Evolutionary conservation across 2,888 invertebrate species (phyloP), one percentile per base, ranked within the genome.

Genomic region (Rotaria macrura): DNA sequence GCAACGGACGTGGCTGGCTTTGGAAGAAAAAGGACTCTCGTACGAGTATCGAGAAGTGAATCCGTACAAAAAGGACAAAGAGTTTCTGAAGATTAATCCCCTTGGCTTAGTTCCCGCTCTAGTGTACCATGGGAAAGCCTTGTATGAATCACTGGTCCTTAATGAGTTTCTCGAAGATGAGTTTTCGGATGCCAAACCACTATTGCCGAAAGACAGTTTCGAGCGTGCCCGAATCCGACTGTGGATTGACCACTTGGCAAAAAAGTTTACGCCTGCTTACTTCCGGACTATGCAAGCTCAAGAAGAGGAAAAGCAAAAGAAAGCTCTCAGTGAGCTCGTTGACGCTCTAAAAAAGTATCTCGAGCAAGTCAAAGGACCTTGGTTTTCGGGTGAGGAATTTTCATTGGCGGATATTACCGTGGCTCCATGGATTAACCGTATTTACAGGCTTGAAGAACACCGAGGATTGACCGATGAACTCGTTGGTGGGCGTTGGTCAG

Each of bases 391-490:
- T 0, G 85, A 87, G 34, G 55, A 87, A 14, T 88, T 89, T 85
- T 87, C 88, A 29, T 87, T 88, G 87, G 88, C 88, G 14, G 89
- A 89, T 85, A 88, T 89, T 17, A 88, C 88, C 86, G 83, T 89
- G 34, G 87, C 87, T 4, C 88, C 89, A 0, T 88, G 87, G 83
- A 87, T 87, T 7, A 54, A 87, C 4, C 86, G 89, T 14, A 87
- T 88, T 54, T 79, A 43, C 54, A 74, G 84, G 23, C 65, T 89
- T 47, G 85, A 87, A 72, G 87, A 88, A 55, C 88, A 87, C 84
- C 85, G 89, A 14, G 85, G 85, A 14, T 88, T 89, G 5, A 74
- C 4, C 3, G 74, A 74, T 40, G 74, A 74, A 74, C 40, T 74
- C 9, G 74, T 74, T 23, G 74, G 74, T 74, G 74, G 5, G 40